A percentile compares a stretch with the other conserved stretches of the same genome.
Conservation (phyloP, 2,113 vertebrate genomes). For the Scatophagus argus region DNA sequence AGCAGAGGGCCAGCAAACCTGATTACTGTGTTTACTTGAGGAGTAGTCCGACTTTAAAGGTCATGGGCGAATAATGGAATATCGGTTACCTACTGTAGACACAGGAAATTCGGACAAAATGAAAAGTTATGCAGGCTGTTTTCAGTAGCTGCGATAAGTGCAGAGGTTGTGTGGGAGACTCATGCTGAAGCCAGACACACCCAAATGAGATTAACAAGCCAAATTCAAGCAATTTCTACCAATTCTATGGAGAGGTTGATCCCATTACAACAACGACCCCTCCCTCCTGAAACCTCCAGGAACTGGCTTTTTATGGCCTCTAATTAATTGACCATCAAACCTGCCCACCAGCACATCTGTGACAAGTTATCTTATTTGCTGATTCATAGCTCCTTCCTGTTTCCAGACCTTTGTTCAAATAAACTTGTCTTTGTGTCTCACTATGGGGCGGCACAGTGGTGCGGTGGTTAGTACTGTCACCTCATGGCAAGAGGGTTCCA, state of each 20-base stretch:
- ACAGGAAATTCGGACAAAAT: constrained; percentile 50
- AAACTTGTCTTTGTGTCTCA: constrained; percentile 58
- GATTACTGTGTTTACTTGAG: constrained; percentile 74
- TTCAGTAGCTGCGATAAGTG: constrained; percentile 27
- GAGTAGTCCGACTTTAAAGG: constrained; percentile 64
- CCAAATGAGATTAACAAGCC: constrained; percentile 76
- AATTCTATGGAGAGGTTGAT: constrained; percentile 62
- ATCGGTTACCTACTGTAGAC: constrained; percentile 57
- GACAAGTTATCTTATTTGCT: constrained; percentile 87
- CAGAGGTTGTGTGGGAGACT: constrained; percentile 63
- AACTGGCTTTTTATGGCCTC: constrained; percentile 78
- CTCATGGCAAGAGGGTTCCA: too few species aligned
- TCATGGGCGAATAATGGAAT: constrained; percentile 50
- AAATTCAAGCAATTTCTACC: constrained; percentile 58
- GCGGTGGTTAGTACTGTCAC: too few species aligned
- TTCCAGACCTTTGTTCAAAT: constrained; percentile 82
- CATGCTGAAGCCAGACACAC: constrained; percentile 55
- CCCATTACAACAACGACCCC: constrained; percentile 63
- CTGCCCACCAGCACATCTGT: constrained; percentile 88
- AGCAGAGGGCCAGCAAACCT: constrained; percentile 62
- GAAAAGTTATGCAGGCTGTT: constrained; percentile 66
- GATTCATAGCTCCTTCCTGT: constrained; percentile 86
- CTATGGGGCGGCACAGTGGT: constrained; percentile 51
- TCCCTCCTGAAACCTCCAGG: constrained; percentile 57
- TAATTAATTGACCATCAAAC: constrained; percentile 94